Evolutionary conservation across 1,140 invertebrate species (phyloP).

Genomic region (Drosophila baimaii): DNA sequence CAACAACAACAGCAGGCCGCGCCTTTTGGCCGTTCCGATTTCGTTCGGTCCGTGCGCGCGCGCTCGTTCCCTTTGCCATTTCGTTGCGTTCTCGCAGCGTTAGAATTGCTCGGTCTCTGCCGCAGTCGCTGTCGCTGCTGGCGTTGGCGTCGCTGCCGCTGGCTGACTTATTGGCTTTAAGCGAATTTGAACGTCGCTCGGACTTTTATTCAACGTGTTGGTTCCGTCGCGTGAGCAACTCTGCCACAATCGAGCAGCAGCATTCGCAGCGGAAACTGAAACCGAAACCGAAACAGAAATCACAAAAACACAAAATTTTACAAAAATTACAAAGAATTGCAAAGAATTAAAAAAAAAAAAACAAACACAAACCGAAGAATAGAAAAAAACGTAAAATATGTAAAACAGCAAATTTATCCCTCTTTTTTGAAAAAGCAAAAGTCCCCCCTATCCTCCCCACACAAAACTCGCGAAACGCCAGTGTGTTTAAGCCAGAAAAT

Average conservation of each 20-base stretch:
- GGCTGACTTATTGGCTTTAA: conserved; percentile 81
- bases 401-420: not conserved
- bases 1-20: conserved; percentile 44
- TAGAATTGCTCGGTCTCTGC: conserved; percentile 60
- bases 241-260: conserved; percentile 53
- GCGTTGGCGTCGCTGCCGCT: conserved; percentile 42
- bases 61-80: conserved; percentile 27
- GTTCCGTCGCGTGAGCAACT: conserved; percentile 79
- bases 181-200: conserved; percentile 79
- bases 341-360: not conserved
- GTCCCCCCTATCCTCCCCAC: no score
- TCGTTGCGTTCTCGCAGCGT: conserved; percentile 59
- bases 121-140: conserved; percentile 37
- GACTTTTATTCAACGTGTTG: conserved; percentile 83
- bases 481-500: conserved; percentile 8
- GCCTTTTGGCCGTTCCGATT: conserved; percentile 57
- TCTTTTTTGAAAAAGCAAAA: not conserved
- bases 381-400: conserved; percentile 21
- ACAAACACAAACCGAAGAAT: conserved; percentile 26
- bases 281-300: conserved; percentile 23
- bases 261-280: conserved; percentile 39
- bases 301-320: conserved; percentile 19
- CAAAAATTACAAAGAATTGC: not conserved
- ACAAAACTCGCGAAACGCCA: conserved; percentile 22
- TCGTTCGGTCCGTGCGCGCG: conserved; percentile 5